phyloP scores from a whole-genome alignment of 2,888 invertebrate species.

The Noctua janthina region DNA sequence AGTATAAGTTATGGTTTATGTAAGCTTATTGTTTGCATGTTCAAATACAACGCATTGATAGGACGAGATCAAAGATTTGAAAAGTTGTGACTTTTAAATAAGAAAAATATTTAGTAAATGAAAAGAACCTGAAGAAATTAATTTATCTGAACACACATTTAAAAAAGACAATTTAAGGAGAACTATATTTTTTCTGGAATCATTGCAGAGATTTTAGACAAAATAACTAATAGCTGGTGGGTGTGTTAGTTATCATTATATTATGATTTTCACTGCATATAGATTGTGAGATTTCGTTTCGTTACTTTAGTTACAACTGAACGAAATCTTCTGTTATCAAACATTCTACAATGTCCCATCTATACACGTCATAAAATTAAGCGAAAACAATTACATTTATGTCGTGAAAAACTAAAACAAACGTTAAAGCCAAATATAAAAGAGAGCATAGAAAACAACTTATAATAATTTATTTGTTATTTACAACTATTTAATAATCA shows the following conservation, averaged over 20 bases:
- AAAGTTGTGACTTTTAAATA: background rate
- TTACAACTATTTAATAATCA: slow-evolving; percentile 9
- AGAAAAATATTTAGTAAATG: background rate
- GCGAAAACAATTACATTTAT: background rate
- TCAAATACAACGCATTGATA: slow-evolving; percentile 5
- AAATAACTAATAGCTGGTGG: background rate
- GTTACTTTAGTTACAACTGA: background rate
- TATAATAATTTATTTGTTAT: slow-evolving; percentile 4
- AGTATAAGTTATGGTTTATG: background rate
- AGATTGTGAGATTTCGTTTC: background rate
- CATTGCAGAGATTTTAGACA: background rate
- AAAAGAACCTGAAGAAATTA: background rate
- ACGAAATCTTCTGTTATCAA: background rate
- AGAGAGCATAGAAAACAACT: background rate
- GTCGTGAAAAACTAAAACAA: background rate
- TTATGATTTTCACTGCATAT: background rate
- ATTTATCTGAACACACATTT: slow-evolving; percentile 8
- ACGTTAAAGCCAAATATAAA: slow-evolving; percentile 11
- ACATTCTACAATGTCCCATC: background rate
- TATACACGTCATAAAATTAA: background rate
- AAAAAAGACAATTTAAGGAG: background rate
- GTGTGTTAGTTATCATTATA: background rate
- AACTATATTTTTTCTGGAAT: background rate
- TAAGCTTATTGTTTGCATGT: slow-evolving; percentile 1
- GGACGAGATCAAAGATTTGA: background rate